phyloP scores from a whole-genome alignment of 1,140 invertebrate genomes.

The Drosophila kohkoa region DNA sequence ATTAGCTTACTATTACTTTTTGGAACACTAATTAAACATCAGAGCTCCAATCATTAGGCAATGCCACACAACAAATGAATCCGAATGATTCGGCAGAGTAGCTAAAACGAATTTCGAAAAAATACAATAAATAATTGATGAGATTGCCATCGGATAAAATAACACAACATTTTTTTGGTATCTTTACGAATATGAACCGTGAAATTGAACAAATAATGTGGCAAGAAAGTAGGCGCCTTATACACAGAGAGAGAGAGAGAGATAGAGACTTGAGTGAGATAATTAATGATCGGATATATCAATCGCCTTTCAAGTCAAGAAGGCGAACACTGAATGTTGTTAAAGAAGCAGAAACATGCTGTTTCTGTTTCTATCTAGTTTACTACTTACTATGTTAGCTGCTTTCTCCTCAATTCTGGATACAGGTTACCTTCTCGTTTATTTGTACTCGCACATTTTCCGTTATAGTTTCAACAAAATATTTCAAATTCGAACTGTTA shows the following conservation, averaged over 20 bases:
- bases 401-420: neutral
- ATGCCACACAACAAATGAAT: constrained; percentile 65
- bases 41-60: constrained; percentile 70
- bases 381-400: neutral
- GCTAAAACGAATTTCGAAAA: constrained; percentile 58
- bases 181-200: constrained; percentile 58
- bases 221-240: constrained; percentile 75
- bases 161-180: constrained; percentile 11
- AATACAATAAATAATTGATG: constrained; percentile 55
- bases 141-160: constrained; percentile 12
- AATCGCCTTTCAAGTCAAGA: constrained; percentile 60
- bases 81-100: constrained; percentile 66
- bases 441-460: constrained; percentile 39
- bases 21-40: constrained; percentile 63
- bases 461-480: constrained; percentile 54
- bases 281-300: constrained; percentile 78
- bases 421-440: neutral
- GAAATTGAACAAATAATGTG: constrained; percentile 79
- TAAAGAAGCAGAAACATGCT: neutral
- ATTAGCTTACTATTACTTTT: constrained; percentile 16
- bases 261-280: constrained; percentile 36
- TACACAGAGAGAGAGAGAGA: constrained; percentile 33
- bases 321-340: constrained; percentile 27
- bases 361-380: constrained; percentile 6
- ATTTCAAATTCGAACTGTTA: constrained; percentile 71